phyloP scores from a whole-genome alignment of 2,113 vertebrate genomes.

The Empidonax traillii region DNA sequence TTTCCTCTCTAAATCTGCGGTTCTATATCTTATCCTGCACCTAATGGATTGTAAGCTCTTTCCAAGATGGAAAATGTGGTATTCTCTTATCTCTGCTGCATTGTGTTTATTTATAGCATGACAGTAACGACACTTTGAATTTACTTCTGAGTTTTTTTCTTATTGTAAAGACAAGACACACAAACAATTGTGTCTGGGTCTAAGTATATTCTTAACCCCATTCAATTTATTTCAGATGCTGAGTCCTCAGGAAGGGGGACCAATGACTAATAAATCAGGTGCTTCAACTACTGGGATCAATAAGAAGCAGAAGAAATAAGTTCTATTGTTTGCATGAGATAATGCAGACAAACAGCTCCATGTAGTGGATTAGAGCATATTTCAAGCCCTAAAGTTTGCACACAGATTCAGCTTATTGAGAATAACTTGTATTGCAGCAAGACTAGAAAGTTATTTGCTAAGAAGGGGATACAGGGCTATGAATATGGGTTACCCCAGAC shows the following conservation, averaged over 20 bases:
- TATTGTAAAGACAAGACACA: background rate
- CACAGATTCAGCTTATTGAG: background rate
- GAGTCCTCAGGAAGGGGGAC: background rate
- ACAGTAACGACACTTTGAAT: slow-evolving; percentile 2
- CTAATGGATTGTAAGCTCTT: background rate
- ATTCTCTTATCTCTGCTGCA: background rate
- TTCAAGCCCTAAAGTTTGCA: background rate
- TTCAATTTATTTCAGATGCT: slow-evolving; percentile 37
- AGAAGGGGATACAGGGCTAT: background rate
- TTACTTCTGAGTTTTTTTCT: background rate
- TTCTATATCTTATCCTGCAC: background rate
- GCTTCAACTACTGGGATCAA: slow-evolving; percentile 34
- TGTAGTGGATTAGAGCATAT: background rate
- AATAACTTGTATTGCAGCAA: background rate
- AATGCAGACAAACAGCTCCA: slow-evolving; percentile 6
- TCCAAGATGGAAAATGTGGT: slow-evolving; percentile 5
- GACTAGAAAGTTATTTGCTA: background rate
- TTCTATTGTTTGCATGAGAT: background rate
- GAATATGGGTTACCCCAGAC: background rate
- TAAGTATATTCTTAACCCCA: slow-evolving; percentile 2
- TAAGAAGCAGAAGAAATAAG: slow-evolving; percentile 14
- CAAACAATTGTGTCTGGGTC: background rate
- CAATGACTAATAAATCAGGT: slow-evolving; percentile 45
- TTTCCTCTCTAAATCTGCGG: background rate
- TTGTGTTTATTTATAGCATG: slow-evolving; percentile 20